These are phyloP conservation scores for Meganola albula DNA, from an alignment of 2,888 invertebrate species.

Conservation along the genomic window DNA sequence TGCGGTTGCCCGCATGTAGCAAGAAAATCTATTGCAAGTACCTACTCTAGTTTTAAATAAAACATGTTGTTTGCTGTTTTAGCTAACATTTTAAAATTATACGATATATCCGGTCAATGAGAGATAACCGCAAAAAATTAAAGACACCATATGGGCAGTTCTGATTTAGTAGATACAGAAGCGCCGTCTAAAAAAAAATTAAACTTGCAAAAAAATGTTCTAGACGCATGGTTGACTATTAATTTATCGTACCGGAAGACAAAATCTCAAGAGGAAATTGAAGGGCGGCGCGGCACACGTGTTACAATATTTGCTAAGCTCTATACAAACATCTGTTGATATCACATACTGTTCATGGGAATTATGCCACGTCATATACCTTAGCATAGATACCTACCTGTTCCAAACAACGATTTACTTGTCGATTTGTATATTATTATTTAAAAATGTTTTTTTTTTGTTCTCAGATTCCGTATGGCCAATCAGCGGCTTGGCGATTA, in stretches of 20 bases:
- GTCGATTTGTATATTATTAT: slow-evolving; percentile 25
- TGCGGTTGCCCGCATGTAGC: slow-evolving; percentile 67
- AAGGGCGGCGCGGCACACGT: slow-evolving; percentile 71
- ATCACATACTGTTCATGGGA: slow-evolving; percentile 44
- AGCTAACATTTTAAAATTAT: slow-evolving; percentile 37
- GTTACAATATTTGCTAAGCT: slow-evolving; percentile 76
- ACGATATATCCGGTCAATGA: slow-evolving; percentile 51
- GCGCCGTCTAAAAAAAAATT: slow-evolving; percentile 54
- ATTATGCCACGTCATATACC: slow-evolving; percentile 23
- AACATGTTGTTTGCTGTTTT: slow-evolving; percentile 44
- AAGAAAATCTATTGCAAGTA: slow-evolving; percentile 63
- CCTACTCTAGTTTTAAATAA: slow-evolving; percentile 58
- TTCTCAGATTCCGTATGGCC: slow-evolving; percentile 67
- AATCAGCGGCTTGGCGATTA: slow-evolving; percentile 69
- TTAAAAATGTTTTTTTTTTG: slow-evolving; percentile 44
- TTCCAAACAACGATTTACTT: slow-evolving; percentile 20
- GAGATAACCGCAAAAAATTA: slow-evolving; percentile 29
- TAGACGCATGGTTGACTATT: slow-evolving; percentile 50
- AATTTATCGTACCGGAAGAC: slow-evolving; percentile 75
- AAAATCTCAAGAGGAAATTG: slow-evolving; percentile 75
- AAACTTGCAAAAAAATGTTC: slow-evolving; percentile 50
- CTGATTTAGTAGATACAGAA: slow-evolving; percentile 43
- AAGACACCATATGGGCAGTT: slow-evolving; percentile 51
- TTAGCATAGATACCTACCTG: slow-evolving; percentile 7
- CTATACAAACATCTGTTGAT: slow-evolving; percentile 67